Evolutionary conservation across 1,140 invertebrate genomes (phyloP).

Genomic region (Ceratosolen fusciceps): DNA sequence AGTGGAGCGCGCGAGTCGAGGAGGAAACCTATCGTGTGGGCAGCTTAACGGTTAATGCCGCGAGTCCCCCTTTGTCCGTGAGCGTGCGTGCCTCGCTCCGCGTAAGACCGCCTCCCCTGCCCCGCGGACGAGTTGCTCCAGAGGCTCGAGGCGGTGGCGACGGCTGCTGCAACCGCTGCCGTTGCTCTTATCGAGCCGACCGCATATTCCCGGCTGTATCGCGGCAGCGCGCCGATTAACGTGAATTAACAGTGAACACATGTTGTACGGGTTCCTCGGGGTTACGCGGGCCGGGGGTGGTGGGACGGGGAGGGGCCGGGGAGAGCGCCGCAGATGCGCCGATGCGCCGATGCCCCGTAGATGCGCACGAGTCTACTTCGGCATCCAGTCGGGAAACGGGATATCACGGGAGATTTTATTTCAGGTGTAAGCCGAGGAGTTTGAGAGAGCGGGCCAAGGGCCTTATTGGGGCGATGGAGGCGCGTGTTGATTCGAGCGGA

Average conservation of each 20-base stretch:
- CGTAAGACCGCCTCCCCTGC: no score
- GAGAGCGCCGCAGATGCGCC: not conserved
- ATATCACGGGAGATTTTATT: conserved; percentile 34
- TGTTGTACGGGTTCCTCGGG: no score
- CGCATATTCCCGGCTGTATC: no score
- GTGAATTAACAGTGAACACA: no score
- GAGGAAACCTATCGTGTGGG: conserved; percentile 32
- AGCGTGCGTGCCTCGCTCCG: not conserved
- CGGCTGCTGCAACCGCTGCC: no score
- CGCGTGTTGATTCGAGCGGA: conserved; percentile 17
- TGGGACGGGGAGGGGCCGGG: not conserved
- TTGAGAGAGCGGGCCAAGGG: no score
- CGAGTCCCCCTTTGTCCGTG: not conserved
- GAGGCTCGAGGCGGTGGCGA: no score
- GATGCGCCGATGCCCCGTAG: not conserved
- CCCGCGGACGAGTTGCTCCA: no score
- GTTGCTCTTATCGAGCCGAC: no score
- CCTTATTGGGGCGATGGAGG: no score
- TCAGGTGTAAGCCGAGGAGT: conserved; percentile 24
- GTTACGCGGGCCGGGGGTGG: not conserved
- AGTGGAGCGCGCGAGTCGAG: conserved; percentile 22
- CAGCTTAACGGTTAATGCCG: conserved; percentile 43
- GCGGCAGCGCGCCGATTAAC: no score
- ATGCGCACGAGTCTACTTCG: conserved; percentile 35
- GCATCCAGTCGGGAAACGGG: conserved; percentile 20